phyloP scores from a whole-genome alignment of 2,888 invertebrate species.

The Blomia tropicalis region DNA sequence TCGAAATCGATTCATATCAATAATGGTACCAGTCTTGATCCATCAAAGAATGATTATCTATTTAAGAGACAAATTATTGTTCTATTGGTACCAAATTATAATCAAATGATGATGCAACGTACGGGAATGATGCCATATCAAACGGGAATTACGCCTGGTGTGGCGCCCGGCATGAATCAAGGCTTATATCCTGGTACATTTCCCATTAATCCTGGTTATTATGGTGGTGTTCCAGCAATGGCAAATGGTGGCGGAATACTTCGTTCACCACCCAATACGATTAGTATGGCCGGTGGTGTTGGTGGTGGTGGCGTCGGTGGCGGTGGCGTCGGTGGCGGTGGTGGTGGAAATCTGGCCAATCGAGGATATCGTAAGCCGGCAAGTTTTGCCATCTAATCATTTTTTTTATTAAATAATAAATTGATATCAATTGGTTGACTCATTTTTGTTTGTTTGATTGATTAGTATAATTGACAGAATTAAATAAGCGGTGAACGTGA shows the following conservation, averaged over 20 bases:
- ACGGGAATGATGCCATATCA: background rate
- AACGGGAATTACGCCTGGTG: background rate
- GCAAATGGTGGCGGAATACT: too few relatives aligned
- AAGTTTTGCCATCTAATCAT: background rate
- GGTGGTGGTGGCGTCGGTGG: background rate
- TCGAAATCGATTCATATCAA: background rate
- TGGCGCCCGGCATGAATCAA: background rate
- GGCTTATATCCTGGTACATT: background rate
- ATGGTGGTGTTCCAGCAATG: background rate
- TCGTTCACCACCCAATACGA: background rate
- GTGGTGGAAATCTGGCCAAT: background rate
- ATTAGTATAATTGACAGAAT: too few relatives aligned
- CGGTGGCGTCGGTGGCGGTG: background rate
- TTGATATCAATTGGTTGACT: too few relatives aligned
- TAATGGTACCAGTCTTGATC: background rate
- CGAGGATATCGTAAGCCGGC: conserved; percentile 1
- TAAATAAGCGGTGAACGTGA: too few relatives aligned
- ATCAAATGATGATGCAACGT: background rate
- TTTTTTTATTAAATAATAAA: too few relatives aligned
- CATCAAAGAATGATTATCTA: background rate
- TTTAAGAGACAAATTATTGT: conserved; percentile 1
- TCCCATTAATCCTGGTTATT: conserved; percentile 8
- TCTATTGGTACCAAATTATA: background rate
- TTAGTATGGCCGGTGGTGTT: background rate
- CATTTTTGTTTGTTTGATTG: too few relatives aligned